Evolutionary conservation across 2,113 vertebrate genomes (phyloP), one percentile per base, ranked within the genome.

Genomic region (Takifugu flavidus): DNA sequence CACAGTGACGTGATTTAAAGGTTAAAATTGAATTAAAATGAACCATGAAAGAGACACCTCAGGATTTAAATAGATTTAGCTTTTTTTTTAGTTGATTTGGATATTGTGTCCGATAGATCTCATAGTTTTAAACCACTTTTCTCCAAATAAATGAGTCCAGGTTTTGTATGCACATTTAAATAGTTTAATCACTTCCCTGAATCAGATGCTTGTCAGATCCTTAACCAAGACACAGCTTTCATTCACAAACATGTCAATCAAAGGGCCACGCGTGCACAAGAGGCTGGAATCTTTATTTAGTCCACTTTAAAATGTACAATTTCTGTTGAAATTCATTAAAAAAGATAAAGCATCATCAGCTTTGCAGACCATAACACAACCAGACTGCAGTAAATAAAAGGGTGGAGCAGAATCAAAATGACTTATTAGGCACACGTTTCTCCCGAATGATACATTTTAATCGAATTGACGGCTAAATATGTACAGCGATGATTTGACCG

Each of bases 271-370:
- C 47, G 46, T 14, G 53, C 42, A 55, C 75, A 80, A 78, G 78
- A 86, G 70, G 70, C 61, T 79, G 13, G 71, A 62, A 70, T 85
- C 20, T 89, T 91, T 92, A 91, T 90, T 90, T 89, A 87, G 87
- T 91, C 86, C 74, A 90, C 84, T 87, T 90, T 84, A 81, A 90
- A 90, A 89, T 89, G 72, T 85, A 87, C 85, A 89, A 82, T 89
- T 79, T 89, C 78, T 84, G 61, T 85, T 67, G 75, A 80, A 78
- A 91, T 89, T 91, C 76, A 82, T 89, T 87, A 88, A 89, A 90
- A 92, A 90, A 89, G 77, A 82, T 80, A 88, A 81, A 89, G 86
- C 88, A 80, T 90, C 70, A 76, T 83, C 80, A 75, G 82, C 72
- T 83, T 80, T 82, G 85, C 83, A 86, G 84, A 75, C 73, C 63